Evolutionary conservation across 2,797 vertebrate species (phyloP), one percentile per base, ranked within the genome.

Genomic region (Melanotaenia boesemani): DNA sequence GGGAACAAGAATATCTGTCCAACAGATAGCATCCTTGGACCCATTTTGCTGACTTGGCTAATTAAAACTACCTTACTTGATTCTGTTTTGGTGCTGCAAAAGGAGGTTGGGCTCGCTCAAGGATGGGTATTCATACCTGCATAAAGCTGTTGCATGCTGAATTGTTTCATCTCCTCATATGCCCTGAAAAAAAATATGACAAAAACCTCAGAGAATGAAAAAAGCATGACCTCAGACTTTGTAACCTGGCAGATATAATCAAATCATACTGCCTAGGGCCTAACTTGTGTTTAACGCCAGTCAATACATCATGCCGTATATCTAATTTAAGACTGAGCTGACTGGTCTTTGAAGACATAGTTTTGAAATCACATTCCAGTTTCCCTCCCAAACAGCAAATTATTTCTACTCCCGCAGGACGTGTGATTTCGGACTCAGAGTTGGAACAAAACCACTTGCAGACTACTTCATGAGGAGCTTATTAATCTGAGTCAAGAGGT

Each of bases 391-490:
- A 92, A 90, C 85, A 87, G 89, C 90, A 94, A 91, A 93, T 93
- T 92, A 91, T 92, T 90, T 80, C 76, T 83, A 67, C 83, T 93
- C 93, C 92, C 93, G 20, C 15, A 88, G 91, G 92, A 93, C 58
- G 82, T 84, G 91, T 82, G 91, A 93, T 94, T 94, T 94, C 84
- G 80, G 91, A 93, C 90, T 87, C 82, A n/a, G 84, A 83, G 82
- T 91, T 88, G 83, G 79, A 93, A 88, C 91, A 30, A 95, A 94
- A 95, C 93, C 91, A 92, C 92, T 94, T 90, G 91, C 94, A 95
- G 94, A 93, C 89, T 88, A 92, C 90, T 92, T 93, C 88, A 89
- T 46, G 68, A 91, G 89, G 82, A 86, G 54, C 56, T 86, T 93
- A 93, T 92, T 93, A 92, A 94, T 91, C 84, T 89, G 90, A 92